Conservation (phyloP, 2,113 vertebrate species). For the Ictidomys tridecemlineatus region DNA sequence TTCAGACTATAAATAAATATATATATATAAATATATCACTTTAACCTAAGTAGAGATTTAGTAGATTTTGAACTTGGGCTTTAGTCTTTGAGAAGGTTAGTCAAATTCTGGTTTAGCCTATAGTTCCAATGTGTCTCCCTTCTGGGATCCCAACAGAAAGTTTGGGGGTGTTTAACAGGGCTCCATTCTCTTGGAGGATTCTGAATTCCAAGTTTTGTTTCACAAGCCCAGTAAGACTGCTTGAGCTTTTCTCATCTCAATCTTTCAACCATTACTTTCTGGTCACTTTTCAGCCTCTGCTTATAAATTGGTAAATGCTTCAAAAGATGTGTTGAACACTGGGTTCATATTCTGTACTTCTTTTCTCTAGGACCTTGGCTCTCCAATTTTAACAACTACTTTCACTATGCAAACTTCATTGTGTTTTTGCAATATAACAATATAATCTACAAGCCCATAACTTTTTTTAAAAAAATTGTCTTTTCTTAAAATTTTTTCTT, state of each 20-base stretch:
- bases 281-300: background rate
- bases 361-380: background rate
- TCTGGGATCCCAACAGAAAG: background rate
- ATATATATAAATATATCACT: background rate
- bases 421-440: background rate
- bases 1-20: background rate
- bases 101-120: slow-evolving; percentile 3
- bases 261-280: background rate
- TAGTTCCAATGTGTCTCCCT: background rate
- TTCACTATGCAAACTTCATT: background rate
- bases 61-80: background rate
- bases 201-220: background rate
- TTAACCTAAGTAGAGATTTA: background rate
- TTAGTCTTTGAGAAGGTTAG: background rate
- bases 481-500: no score
- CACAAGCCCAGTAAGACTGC: background rate
- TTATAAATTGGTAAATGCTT: background rate
- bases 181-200: background rate
- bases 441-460: background rate
- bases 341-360: background rate
- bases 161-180: background rate
- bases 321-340: background rate
- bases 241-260: background rate
- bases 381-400: background rate
- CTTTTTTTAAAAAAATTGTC: background rate